Base-by-base conservation (phyloP, 2,113 vertebrate species). In the Poeciliopsis occidentalis region DNA sequence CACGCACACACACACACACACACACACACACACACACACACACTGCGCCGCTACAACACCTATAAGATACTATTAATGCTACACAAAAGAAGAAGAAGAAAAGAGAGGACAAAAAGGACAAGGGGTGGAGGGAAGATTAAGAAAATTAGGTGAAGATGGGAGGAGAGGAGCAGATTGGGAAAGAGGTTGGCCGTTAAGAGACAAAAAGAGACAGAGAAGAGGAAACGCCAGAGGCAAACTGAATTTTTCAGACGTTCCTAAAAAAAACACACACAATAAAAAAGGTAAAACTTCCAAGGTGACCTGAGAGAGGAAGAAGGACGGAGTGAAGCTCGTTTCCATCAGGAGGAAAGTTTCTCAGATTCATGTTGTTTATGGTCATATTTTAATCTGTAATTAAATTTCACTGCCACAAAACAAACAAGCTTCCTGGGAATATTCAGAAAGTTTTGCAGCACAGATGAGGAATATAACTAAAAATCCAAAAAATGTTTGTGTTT, bases 201-300 rank as follows among this genome's bases (percentile, higher is more conserved):
- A 76, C 73, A 61, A 27, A 67, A 69, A 70, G 69, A 64, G 51
- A 41, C 37, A 17, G 76, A 65, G 75, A 22, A 5, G 77, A 75
- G 67, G n/a, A 39, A 79, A 32, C 1, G 88, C 88, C 79, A n/a
- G 60, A 85, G 91, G 90, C 87, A 63, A 87, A 72, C 76, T 72
- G 86, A 88, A 89, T 87, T 88, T 90, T 89, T 90, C 76, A 89
- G 70, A 67, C 78, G 29, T 30, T 57, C 72, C 54, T 80, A 80
- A 82, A 89, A 90, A 86, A 79, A 71, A 80, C 69, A 34, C 78
- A 83, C 85, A 75, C 67, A 75, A 81, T 69, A 88, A 90, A 85
- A 78, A 71, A 81, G 71, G 67, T 0, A 54, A 85, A 89, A 71
- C 67, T 62, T 84, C 29, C 85, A 88, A 91, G 90, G 86, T 85